A percentile compares a stretch with the other conserved stretches of the same genome.
Evolutionary conservation across 1,140 invertebrate genomes (phyloP).

Genomic region (Drosophila leontia): DNA sequence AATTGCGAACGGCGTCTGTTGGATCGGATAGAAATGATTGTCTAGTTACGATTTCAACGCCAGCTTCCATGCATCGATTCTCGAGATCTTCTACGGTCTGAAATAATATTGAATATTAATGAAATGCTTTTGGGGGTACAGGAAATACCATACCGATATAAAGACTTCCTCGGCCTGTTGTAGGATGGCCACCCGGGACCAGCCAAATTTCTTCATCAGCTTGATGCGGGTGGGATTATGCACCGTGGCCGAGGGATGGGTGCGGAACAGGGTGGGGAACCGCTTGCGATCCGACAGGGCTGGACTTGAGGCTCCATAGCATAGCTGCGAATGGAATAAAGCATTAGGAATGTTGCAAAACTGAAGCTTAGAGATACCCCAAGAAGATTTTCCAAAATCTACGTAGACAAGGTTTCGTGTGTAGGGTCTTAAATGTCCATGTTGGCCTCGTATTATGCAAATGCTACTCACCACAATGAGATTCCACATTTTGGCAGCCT

Average conservation of each 20-base stretch:
- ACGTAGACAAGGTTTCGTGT: neutral
- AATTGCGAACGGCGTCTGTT: conserved; percentile 96
- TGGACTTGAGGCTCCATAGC: conserved; percentile 99
- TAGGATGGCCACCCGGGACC: conserved; percentile 98
- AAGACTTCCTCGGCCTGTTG: conserved; percentile 99
- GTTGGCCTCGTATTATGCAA: conserved; percentile 28
- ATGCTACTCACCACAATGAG: conserved; percentile 95
- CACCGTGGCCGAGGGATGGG: conserved; percentile 99
- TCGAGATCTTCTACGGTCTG: conserved; percentile 99
- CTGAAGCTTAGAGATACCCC: neutral
- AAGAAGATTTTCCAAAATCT: neutral
- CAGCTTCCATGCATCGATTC: conserved; percentile 95
- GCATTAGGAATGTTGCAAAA: neutral
- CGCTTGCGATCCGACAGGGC: conserved; percentile 98
- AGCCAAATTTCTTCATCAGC: conserved; percentile 98
- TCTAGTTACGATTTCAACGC: conserved; percentile 97
- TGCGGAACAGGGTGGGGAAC: conserved; percentile 99
- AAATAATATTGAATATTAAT: neutral
- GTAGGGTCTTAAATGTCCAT: neutral
- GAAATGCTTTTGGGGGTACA: neutral
- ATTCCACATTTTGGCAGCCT: conserved; percentile 99
- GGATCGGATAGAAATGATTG: conserved; percentile 99
- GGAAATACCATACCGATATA: conserved; percentile 92
- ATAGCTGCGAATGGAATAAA: conserved; percentile 89
- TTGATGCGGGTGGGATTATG: conserved; percentile 99